These are phyloP conservation scores for Labeo calbasu DNA, from an alignment of 2,797 vertebrate species.

Conservation along the genomic window DNA sequence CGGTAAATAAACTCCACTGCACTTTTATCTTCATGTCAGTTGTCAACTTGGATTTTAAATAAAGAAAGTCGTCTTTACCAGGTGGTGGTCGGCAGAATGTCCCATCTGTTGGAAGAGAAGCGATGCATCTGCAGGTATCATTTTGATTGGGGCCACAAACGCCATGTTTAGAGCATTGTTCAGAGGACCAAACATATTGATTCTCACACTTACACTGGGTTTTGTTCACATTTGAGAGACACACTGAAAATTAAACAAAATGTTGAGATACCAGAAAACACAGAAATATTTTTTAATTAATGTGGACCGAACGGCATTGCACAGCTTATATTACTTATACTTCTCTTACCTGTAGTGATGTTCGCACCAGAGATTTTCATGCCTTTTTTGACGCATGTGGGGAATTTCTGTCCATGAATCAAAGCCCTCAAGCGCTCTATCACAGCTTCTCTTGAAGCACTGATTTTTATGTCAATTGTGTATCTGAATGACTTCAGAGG, in stretches of 20 bases:
- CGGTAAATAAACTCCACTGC: rapidly evolving
- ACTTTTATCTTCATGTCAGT: background rate
- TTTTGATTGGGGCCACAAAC: too few species aligned
- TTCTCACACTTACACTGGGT: background rate
- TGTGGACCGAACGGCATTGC: background rate
- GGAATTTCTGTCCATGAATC: too few species aligned
- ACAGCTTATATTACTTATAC: background rate
- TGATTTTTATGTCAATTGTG: background rate
- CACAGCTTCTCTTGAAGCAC: too few species aligned
- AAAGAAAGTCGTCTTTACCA: background rate
- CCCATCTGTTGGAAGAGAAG: background rate
- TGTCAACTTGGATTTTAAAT: background rate
- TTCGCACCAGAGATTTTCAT: too few species aligned
- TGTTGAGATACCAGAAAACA: too few species aligned
- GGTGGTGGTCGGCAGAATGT: background rate
- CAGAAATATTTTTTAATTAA: too few species aligned
- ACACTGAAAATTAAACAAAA: background rate
- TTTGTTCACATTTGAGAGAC: background rate
- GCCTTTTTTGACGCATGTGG: too few species aligned
- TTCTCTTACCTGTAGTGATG: background rate
- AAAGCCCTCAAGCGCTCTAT: too few species aligned
- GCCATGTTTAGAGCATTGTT: background rate
- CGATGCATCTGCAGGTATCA: background rate
- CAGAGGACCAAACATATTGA: background rate
- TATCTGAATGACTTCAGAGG: background rate